These are phyloP conservation scores for Desmophyllum pertusum DNA, from an alignment of 92 coral and sea anemone species.

Conservation along the genomic window DNA sequence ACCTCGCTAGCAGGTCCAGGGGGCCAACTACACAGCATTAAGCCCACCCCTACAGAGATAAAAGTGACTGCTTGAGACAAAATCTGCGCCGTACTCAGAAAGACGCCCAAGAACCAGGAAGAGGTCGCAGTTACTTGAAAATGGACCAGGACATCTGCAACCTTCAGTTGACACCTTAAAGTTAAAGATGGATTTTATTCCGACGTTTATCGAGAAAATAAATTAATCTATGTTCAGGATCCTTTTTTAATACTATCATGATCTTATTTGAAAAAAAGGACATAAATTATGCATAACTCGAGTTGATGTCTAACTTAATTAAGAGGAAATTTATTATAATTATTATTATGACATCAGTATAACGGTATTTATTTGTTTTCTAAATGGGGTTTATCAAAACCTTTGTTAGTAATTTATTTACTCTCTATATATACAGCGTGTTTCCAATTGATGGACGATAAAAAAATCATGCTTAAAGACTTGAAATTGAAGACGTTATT, in stretches of 20 bases:
- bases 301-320: not conserved
- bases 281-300: not conserved
- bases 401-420: not conserved
- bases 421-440: not conserved
- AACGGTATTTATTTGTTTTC: not conserved
- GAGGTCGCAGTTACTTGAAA: not conserved
- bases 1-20: conserved; percentile 98
- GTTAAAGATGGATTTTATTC: not conserved
- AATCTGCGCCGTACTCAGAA: not conserved
- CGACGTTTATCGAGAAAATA: not conserved
- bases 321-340: not conserved
- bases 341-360: not conserved
- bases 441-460: not conserved
- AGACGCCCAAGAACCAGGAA: not conserved
- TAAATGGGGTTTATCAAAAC: not conserved
- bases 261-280: not conserved
- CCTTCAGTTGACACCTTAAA: not conserved
- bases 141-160: not conserved
- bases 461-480: not conserved
- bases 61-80: conserved; percentile 16
- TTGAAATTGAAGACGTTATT: not conserved
- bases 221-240: not conserved
- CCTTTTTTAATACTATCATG: not conserved
- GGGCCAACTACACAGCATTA: conserved; percentile 82
- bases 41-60: conserved; percentile 57